Percentiles rank a stretch among this genome's conserved stretches.
Conservation (phyloP, 64 coral and sea anemone genomes). For the Actinia equina region DNA sequence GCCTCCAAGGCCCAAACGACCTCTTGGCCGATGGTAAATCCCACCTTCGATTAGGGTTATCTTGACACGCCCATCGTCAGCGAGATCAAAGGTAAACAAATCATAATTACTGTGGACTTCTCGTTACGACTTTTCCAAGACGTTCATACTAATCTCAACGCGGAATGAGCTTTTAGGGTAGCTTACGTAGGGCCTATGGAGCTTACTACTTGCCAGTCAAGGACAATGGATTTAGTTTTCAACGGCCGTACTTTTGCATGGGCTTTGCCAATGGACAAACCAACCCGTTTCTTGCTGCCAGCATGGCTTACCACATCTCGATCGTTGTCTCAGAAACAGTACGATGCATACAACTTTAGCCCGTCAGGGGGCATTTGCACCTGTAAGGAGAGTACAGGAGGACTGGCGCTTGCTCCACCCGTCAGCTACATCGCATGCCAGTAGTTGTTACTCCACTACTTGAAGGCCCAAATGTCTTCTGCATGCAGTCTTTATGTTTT, state of each 20-base stretch:
- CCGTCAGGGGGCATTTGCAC: slow-evolving; percentile 41
- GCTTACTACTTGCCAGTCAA: too few species aligned
- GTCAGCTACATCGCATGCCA: slow-evolving; percentile 32
- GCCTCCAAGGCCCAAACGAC: slow-evolving; percentile 44
- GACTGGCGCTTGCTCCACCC: slow-evolving; percentile 42
- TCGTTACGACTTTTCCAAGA: slow-evolving; percentile 38
- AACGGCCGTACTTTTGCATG: too few species aligned
- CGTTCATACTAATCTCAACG: slow-evolving; percentile 37
- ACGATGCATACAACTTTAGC: slow-evolving; percentile 26
- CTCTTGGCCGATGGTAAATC: slow-evolving; percentile 42
- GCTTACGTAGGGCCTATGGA: too few species aligned
- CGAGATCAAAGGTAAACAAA: slow-evolving; percentile 51
- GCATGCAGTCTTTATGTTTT: slow-evolving; percentile 18
- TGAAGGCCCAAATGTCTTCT: slow-evolving; percentile 26
- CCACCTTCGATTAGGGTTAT: slow-evolving; percentile 26
- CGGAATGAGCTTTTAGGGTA: slow-evolving; percentile 38
- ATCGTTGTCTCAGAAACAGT: slow-evolving; percentile 6
- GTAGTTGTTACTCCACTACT: not conserved
- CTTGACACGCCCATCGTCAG: slow-evolving; percentile 33
- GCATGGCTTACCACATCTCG: too few species aligned
- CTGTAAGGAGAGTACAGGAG: slow-evolving; percentile 9
- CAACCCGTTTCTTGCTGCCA: too few species aligned
- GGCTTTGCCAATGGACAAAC: too few species aligned
- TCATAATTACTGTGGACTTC: slow-evolving; percentile 17
- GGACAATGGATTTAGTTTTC: too few species aligned